Percentiles rank a stretch among this genome's conserved stretches.
phyloP scores from a whole-genome alignment of 1,140 invertebrate species.

The Plutomurus gul region DNA sequence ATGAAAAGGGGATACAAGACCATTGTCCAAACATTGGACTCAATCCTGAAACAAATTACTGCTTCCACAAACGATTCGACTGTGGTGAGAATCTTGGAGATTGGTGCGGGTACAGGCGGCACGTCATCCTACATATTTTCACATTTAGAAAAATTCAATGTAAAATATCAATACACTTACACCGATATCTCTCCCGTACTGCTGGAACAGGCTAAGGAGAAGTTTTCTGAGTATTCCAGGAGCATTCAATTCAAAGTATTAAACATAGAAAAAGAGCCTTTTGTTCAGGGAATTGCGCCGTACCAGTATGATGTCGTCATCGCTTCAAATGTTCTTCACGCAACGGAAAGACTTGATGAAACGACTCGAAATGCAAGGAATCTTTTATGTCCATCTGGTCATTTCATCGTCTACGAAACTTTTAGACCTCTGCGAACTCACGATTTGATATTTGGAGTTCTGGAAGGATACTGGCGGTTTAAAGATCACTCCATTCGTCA shows the following conservation, averaged over 20 bases:
- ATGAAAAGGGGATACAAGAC: no score
- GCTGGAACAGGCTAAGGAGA: not conserved
- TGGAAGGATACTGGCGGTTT: not conserved
- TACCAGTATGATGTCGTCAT: not conserved
- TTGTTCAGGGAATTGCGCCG: not conserved
- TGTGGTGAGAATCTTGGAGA: not conserved
- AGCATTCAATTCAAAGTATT: not conserved
- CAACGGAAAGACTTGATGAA: not conserved
- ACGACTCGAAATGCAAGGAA: not conserved
- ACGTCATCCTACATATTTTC: not conserved
- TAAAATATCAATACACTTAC: not conserved
- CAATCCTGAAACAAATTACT: not conserved
- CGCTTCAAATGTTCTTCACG: not conserved
- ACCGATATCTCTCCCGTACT: not conserved
- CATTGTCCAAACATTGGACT: not conserved
- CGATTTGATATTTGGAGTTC: not conserved
- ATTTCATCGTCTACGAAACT: not conserved
- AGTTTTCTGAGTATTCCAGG: not conserved
- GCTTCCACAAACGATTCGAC: not conserved
- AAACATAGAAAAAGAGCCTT: not conserved
- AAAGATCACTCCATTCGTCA: not conserved
- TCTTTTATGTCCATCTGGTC: not conserved
- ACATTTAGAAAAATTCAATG: not conserved
- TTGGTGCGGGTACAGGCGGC: slow-evolving; percentile 23
- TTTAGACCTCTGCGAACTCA: not conserved